Conservation (phyloP, 2,113 vertebrate species). For the Mastomys natalensis region DNA sequence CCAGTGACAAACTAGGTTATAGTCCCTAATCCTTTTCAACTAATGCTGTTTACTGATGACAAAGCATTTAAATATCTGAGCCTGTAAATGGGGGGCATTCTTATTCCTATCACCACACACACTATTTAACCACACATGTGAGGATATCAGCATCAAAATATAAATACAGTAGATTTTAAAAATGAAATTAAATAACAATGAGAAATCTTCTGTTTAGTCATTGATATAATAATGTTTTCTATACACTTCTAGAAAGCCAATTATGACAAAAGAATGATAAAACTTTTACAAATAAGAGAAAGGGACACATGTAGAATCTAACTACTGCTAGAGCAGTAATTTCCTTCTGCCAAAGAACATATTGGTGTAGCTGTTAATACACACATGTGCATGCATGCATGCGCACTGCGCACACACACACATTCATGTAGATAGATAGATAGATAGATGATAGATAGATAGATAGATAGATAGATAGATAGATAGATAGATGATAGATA, state of each 20-base stretch:
- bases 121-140: neutral
- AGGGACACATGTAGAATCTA: neutral
- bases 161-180: neutral
- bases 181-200: neutral
- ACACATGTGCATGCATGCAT: no score
- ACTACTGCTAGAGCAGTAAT: neutral
- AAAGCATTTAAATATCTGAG: neutral
- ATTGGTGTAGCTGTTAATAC: neutral
- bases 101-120: neutral
- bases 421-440: no score
- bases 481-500: no score
- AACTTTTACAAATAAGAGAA: neutral
- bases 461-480: no score
- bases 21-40: neutral
- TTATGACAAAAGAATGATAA: neutral
- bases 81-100: neutral
- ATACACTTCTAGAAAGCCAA: neutral
- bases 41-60: neutral
- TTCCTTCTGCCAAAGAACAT: neutral
- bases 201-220: neutral
- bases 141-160: neutral
- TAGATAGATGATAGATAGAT: no score
- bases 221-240: neutral
- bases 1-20: neutral
- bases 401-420: no score